phyloP scores from a whole-genome alignment of 2,888 invertebrate genomes.

The Cosmia pyralina region DNA sequence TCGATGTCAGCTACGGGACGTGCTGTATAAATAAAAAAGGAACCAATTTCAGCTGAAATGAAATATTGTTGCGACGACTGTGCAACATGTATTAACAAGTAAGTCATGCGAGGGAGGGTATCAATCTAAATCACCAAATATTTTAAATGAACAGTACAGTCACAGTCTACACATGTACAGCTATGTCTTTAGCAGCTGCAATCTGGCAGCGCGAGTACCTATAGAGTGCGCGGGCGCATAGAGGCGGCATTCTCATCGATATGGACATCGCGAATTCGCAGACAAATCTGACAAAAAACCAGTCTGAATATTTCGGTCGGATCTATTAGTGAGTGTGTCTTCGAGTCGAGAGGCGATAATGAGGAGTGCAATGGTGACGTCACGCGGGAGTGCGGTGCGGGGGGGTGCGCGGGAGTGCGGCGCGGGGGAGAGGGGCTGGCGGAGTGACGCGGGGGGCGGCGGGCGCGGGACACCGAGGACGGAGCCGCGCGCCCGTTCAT shows the following conservation, averaged over 20 bases:
- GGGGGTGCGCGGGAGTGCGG: constrained; percentile 55
- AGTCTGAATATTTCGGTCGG: constrained; percentile 78
- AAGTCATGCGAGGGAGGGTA: constrained; percentile 30
- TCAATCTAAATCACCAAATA: constrained; percentile 51
- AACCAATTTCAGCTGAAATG: constrained; percentile 28
- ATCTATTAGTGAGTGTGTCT: constrained; percentile 82
- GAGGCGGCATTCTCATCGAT: constrained; percentile 69
- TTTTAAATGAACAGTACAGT: constrained; percentile 34
- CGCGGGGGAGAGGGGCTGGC: constrained; percentile 51
- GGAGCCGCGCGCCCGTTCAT: constrained; percentile 89
- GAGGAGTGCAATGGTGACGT: constrained; percentile 89
- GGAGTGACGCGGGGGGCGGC: constrained; percentile 64
- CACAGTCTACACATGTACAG: too few species aligned
- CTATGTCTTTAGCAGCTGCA: constrained; percentile 55
- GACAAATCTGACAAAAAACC: constrained; percentile 76
- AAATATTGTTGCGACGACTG: constrained; percentile 19
- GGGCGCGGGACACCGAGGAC: constrained; percentile 82
- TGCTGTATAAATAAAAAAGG: constrained; percentile 4
- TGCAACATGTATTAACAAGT: constrained; percentile 17
- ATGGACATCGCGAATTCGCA: constrained; percentile 71
- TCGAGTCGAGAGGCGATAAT: constrained; percentile 87
- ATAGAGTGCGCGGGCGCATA: constrained; percentile 72
- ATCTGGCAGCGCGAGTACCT: constrained; percentile 45
- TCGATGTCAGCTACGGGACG: constrained; percentile 6
- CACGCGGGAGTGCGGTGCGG: constrained; percentile 72